Evolutionary conservation across 2,888 invertebrate species (phyloP), one percentile per base, ranked within the genome.

Genomic region (Esperia sulphurella): DNA sequence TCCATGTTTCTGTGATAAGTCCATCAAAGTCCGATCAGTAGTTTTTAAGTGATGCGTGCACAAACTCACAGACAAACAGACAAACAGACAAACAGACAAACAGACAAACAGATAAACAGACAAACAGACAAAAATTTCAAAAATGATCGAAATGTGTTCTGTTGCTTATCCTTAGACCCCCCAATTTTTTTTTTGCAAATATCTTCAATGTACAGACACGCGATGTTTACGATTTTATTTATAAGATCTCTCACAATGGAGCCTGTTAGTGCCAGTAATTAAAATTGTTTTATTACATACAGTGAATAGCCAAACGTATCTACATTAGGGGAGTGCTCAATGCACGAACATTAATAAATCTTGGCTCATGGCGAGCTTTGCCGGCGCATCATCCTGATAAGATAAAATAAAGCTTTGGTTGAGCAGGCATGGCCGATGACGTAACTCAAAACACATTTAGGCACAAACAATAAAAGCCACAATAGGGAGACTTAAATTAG

Each of bases 331-430:
- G 42, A 41, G 28, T 47, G 49, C 41, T 40, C 49, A 37, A 50
- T 31, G 39, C 33, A 42, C n/a, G 13, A 13, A n/a, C 46, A 41
- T 46, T 43, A 39, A 38, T 55, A 53, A 51, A 50, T 55, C 51
- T 51, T 45, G 4, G 31, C 30, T 29, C 40, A 41, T 45, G 46
- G 48, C 38, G 42, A 39, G 45, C 38, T 45, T 45, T 43, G 44
- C 47, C 35, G 48, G 37, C 42, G 45, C 42, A 47, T 5, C 5
- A 21, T 40, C 41, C 35, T 39, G 55, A 53, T 53, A 53, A 51
- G 55, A 55, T 50, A 51, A 46, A 43, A 44, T 14, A 30, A 40
- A 41, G 30, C 28, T 21, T 49, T 14, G 28, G 43, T 43, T 43
- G 41, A 44, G 38, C 38, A 42, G 38, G 12, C 31, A 38, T 44